Base-by-base conservation (phyloP, 1,140 invertebrate genomes). In the Cyphomyrmex costatus region DNA sequence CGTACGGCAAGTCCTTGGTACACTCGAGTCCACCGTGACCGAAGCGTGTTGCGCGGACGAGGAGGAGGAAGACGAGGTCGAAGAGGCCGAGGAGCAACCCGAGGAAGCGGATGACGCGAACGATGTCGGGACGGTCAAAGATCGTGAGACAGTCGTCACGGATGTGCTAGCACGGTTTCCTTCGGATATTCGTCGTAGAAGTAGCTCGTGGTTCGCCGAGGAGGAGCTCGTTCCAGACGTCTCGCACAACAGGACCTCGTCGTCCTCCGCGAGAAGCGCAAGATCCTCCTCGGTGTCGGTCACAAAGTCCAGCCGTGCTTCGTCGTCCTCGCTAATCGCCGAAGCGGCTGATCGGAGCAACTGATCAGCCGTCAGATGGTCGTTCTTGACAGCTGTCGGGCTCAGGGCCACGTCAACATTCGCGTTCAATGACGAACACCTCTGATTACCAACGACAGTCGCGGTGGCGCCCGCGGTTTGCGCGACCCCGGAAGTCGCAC, bases 241-340 rank as follows among this genome's bases (percentile, higher is more conserved):
- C 19, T 94, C 92, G 0, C 79, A 88, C 5, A 93, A 46, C 0
- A 93, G 87, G 0, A 91, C 91, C 12, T 95, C 94, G 36, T 94
- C 94, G 1, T 95, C 94, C 19, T 95, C 94, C n/a, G 95, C 93
- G 0, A 95, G 76, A 3, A 95, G 86, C 0, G 95, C 94, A 21
- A 94, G 92, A 86, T 96, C 96, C 61, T 96, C 96, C 86, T 97
- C 96, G 65, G 93, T 92, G 36, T 95, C 94, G 1, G 93, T 88
- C 0, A 94, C 91, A 51, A 94, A 93, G 5, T 94, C 93, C n/a
- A 94, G 58, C n/a, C 93, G 92, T 0, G 93, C 91, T 1, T 91
- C 91, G 5, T 94, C 94, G 27, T 94, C 94, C 51, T 95, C 93
- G 70, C 93, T 91, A 53, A 92, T 88, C n/a, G 88, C 82, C 33